Base-by-base conservation (phyloP, 2,888 invertebrate genomes). In the Hipparchia semele region DNA sequence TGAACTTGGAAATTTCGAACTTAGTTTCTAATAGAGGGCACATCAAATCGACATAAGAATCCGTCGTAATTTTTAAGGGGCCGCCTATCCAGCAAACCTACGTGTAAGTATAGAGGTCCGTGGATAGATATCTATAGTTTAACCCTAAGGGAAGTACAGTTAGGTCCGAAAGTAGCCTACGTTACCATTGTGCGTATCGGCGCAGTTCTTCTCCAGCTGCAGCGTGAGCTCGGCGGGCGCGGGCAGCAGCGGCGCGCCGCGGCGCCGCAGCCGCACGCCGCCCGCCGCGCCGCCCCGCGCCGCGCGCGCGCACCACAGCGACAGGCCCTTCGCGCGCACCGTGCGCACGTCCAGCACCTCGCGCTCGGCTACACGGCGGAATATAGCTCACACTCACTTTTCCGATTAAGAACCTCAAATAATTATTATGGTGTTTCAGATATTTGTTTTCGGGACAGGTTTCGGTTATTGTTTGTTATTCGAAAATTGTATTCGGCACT, bases 201-300 rank as follows among this genome's bases (percentile, higher is more conserved):
- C 96, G 75, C 98, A 92, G 92, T 99, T 98, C 71, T 97, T 95
- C 86, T 98, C 98, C 9, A 98, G 95, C 84, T 96, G 96, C 71
- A 99, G 92, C 78, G 96, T 95, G 76, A 99, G 92, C 78, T 96
- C 96, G 79, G 98, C 97, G 79, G 97, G 97, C 83, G 98, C 97
- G 61, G 96, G 96, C 72, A 99, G 95, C 77, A 98, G 91, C 39
- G 96, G 96, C 39, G 95, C 94, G 2, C 96, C 96, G 94, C 81
- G 76, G 59, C 95, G 96, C 54, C 78, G 77, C 78, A 75, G 68
- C 70, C 84, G 66, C 82, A 82, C 80, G 71, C 83, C 83, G 61
- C 81, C 81, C 96, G 83, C 97, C 96, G 68, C 79, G 71, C 82
- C 82, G 54, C 76, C 81, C 71, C 81, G 81, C 49, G 82, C 81